Base-by-base conservation (phyloP, 2,113 vertebrate species). In the Silurus glanis region DNA sequence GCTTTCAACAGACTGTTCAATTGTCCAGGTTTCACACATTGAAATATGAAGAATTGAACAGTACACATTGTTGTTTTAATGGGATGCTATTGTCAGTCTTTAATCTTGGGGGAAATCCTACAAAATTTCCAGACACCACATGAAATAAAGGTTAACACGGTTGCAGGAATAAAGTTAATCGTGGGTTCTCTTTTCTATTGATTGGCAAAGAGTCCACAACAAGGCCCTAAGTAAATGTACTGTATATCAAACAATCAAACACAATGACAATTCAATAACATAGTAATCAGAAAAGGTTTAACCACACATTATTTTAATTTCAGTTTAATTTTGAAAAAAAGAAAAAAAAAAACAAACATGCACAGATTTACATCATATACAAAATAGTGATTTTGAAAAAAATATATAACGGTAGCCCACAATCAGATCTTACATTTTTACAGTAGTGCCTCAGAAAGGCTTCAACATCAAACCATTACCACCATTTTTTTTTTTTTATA, bases 331-430 rank as follows among this genome's bases (percentile, higher is more conserved):
- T 28, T 5, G 19, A 2, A 23, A 79, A 62, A n/a, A 75, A n/a
- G 23, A 37, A 37, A 37, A 37, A 37, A 37, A 37, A 37, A 37
- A 37, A 37, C 2, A 37, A 17, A 59, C 0, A 83, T 64, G 8
- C 17, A 84, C 16, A 75, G n/a, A 78, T 85, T 85, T 85, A 79
- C 74, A 62, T 16, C 64, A 47, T 37, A 78, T 85, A 79, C 72
- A 85, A 78, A 78, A 85, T 66, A 47, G 23, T 19, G 16, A 66
- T 55, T 14, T 78, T 53, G 13, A 59, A 49, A 5, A 21, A 21
- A 23, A 51, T 3, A 51, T 8, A 67, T 82, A 25, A 37, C 37
- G 21, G 12, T 67, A 84, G 21, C 47, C 74, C 56, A 61, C 3
- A 74, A 45, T 19, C 28, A n/a, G 71, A 51, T 9, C 56, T 49